These are phyloP conservation scores for Mus musculus DNA, from an alignment of 2,113 vertebrate genomes.

Conservation along the genomic window GRCm39 chr13:15266501-15267000, in stretches of 20 bases:
- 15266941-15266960: background rate
- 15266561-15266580: background rate
- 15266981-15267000: background rate
- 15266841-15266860: background rate
- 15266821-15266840: too few species aligned
- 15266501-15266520: background rate
- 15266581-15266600: background rate
- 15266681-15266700: background rate
- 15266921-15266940: background rate
- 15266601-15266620: background rate
- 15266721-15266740: background rate
- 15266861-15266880: too few species aligned
- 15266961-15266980: background rate
- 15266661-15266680: constrained; percentile 2
- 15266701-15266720: background rate
- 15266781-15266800: background rate
- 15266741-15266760: background rate
- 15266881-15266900: background rate
- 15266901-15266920: background rate
- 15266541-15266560: background rate
- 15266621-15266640: background rate
- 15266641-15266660: background rate
- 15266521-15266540: background rate
- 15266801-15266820: background rate
- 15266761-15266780: background rate